Percentiles rank a stretch among this genome's conserved stretches.
These are phyloP conservation scores for Acleris literana DNA, from an alignment of 2,888 invertebrate species.

Conservation along the genomic window DNA sequence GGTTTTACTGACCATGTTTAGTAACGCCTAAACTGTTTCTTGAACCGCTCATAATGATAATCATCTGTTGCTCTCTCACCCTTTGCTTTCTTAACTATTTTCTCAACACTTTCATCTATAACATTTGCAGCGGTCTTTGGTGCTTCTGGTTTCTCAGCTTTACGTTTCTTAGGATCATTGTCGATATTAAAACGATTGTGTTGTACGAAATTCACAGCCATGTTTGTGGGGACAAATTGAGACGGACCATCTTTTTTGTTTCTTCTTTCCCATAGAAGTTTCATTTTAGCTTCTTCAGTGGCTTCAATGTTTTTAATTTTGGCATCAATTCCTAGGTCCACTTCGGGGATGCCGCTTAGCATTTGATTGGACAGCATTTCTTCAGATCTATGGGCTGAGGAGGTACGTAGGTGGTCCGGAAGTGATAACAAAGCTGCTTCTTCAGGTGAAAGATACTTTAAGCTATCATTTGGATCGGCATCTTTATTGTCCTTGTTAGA, in stretches of 20 bases:
- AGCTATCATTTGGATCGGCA: slow-evolving; percentile 68
- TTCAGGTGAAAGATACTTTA: slow-evolving; percentile 91
- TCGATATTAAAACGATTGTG: slow-evolving; percentile 98
- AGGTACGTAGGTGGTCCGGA: slow-evolving; percentile 93
- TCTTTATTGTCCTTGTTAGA: slow-evolving; percentile 69
- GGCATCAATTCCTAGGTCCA: slow-evolving; percentile 99
- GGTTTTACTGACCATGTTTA: slow-evolving; percentile 55
- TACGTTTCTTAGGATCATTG: slow-evolving; percentile 85
- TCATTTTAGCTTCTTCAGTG: slow-evolving; percentile 98
- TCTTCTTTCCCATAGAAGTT: slow-evolving; percentile 93
- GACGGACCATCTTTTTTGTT: slow-evolving; percentile 96
- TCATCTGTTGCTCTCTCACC: slow-evolving; percentile 98
- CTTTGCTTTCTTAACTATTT: slow-evolving; percentile 86
- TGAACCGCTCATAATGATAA: slow-evolving; percentile 98
- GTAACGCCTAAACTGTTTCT: slow-evolving; percentile 96
- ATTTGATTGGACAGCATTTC: slow-evolving; percentile 99
- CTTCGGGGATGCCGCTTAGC: slow-evolving; percentile 99
- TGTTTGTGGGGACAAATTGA: slow-evolving; percentile 98
- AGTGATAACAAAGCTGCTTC: slow-evolving; percentile 95
- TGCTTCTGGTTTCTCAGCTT: slow-evolving; percentile 76
- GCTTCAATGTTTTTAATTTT: slow-evolving; percentile 99
- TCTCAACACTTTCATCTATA: slow-evolving; percentile 75
- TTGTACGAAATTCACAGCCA: slow-evolving; percentile 99
- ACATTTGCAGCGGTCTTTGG: slow-evolving; percentile 64
- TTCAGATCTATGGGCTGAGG: slow-evolving; percentile 94